Percentiles rank a stretch among this genome's conserved stretches.
Evolutionary conservation across 1,140 invertebrate genomes (phyloP).

Genomic region (Cydia amplana): DNA sequence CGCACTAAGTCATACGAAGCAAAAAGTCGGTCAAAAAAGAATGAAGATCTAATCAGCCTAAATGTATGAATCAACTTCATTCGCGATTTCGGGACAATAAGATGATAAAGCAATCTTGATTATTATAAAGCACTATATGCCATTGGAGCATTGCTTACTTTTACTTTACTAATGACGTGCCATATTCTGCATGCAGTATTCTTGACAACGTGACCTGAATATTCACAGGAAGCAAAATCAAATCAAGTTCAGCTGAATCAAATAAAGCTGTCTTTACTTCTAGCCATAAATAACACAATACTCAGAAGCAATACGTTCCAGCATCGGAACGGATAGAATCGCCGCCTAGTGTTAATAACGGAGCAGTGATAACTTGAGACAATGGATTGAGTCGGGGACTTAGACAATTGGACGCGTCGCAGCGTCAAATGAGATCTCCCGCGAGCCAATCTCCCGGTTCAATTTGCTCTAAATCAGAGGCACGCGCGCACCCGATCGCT

Average conservation of each 20-base stretch:
- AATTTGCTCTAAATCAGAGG: constrained; percentile 72
- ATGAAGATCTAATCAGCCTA: no score
- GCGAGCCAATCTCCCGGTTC: constrained; percentile 68
- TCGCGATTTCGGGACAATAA: no score
- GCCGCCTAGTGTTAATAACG: constrained; percentile 43
- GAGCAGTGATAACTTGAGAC: constrained; percentile 44
- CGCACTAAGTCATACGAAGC: no score
- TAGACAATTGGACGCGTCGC: constrained; percentile 68
- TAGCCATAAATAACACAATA: constrained; percentile 33
- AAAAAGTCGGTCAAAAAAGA: no score
- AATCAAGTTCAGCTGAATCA: not conserved
- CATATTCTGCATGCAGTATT: no score
- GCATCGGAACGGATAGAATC: constrained; percentile 32
- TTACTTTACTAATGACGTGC: no score
- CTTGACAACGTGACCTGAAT: no score
- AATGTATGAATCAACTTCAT: no score
- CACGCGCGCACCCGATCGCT: constrained; percentile 40
- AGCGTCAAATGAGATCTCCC: constrained; percentile 68
- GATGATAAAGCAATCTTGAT: no score
- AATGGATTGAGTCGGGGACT: constrained; percentile 47
- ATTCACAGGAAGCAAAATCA: not conserved
- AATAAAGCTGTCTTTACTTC: not conserved
- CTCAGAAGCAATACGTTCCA: constrained; percentile 36
- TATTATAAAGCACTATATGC: no score
- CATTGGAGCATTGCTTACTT: no score